Conservation (phyloP, 2,113 vertebrate species). For the Numenius arquata region DNA sequence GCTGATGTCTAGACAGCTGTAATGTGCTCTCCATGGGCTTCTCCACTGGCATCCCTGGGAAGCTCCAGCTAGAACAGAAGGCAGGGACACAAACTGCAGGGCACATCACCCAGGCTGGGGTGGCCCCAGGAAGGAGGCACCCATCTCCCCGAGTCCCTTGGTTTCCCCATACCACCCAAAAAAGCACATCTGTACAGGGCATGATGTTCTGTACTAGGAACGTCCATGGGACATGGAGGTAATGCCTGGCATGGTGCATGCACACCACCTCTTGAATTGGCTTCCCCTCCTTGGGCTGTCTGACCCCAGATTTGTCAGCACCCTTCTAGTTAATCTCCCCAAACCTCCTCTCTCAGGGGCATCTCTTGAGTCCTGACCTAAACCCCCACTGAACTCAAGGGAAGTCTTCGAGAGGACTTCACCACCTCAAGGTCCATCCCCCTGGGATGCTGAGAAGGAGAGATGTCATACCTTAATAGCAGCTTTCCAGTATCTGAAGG, state of each 20-base stretch:
- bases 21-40: conserved; percentile 31
- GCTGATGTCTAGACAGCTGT: conserved; percentile 55
- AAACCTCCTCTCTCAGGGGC: background rate
- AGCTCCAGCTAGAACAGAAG: background rate
- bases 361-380: background rate
- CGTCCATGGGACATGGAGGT: fast-evolving
- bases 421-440: fast-evolving
- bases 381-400: fast-evolving
- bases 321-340: background rate
- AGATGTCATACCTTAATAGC: background rate
- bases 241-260: fast-evolving
- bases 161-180: background rate
- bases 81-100: background rate
- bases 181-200: fast-evolving
- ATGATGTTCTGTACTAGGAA: background rate
- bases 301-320: background rate
- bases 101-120: background rate
- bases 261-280: background rate
- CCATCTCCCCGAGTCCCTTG: fast-evolving
- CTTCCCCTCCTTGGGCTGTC: background rate
- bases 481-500: background rate
- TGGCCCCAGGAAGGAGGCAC: background rate
- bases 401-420: fast-evolving
- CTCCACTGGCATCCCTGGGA: conserved; percentile 16
- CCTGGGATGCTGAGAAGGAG: background rate